Percentiles rank a stretch among this genome's conserved stretches.
These are phyloP conservation scores for Chalcis sispes DNA, from an alignment of 2,888 invertebrate genomes.

Conservation along the genomic window DNA sequence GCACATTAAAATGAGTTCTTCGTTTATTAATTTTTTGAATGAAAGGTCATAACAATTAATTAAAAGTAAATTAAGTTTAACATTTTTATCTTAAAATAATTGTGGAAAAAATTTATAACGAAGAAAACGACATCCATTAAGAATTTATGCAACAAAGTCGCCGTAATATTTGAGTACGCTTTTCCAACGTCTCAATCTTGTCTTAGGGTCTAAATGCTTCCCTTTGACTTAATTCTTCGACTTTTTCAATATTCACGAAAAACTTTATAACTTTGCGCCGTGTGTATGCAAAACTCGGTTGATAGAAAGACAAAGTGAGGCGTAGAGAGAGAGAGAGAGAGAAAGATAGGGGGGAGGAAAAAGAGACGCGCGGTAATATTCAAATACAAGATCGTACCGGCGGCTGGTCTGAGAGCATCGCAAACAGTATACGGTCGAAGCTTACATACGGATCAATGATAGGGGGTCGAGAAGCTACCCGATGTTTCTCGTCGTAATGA, in stretches of 20 bases:
- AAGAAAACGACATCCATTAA: too few species aligned
- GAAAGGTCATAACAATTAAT: too few species aligned
- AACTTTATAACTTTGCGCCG: conserved; percentile 8
- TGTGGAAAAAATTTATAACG: too few species aligned
- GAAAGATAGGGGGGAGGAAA: too few species aligned
- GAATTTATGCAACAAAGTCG: too few species aligned
- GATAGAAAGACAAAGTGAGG: not conserved
- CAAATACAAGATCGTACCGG: conserved; percentile 62
- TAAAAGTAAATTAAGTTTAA: too few species aligned
- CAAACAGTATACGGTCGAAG: conserved; percentile 61
- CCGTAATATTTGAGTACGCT: too few species aligned
- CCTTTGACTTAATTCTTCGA: conserved; percentile 10
- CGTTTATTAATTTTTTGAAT: too few species aligned
- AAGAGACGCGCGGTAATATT: conserved; percentile 63
- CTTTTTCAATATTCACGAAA: conserved; percentile 32
- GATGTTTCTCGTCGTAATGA: conserved; percentile 52
- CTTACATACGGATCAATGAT: conserved; percentile 62
- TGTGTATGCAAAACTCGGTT: conserved; percentile 23
- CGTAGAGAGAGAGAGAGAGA: not conserved
- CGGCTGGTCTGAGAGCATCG: conserved; percentile 65
- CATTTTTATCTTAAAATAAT: too few species aligned
- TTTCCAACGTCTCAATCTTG: too few species aligned
- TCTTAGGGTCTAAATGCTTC: not conserved
- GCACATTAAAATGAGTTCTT: too few species aligned
- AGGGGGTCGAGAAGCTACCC: conserved; percentile 37